Percentiles rank a stretch among this genome's conserved stretches.
phyloP scores from a whole-genome alignment of 2,113 vertebrate genomes.

The Gopherus evgoodei region DNA sequence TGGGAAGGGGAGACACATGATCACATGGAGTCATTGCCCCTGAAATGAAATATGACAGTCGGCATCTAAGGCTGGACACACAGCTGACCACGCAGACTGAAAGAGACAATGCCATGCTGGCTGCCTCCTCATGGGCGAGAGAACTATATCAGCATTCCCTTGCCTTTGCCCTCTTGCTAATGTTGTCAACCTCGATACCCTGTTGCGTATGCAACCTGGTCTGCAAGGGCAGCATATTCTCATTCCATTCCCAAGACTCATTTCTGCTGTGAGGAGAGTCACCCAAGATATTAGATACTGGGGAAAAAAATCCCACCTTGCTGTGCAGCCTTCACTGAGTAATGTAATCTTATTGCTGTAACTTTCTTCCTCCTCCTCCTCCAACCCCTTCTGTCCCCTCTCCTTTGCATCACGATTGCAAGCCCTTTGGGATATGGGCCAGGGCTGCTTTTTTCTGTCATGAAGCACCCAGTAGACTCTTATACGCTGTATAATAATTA shows the following conservation, averaged over 20 bases:
- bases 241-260: not conserved
- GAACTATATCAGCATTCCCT: not conserved
- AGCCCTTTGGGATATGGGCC: not conserved
- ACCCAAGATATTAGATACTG: not conserved
- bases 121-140: not conserved
- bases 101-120: not conserved
- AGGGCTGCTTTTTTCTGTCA: not conserved
- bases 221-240: not conserved
- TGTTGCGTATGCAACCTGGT: not conserved
- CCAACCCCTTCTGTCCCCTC: not conserved
- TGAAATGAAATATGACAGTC: accelerated
- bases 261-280: not conserved
- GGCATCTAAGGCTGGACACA: not conserved
- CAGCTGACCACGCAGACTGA: not conserved
- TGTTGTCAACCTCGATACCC: not conserved
- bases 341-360: not conserved
- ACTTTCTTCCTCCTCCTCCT: not conserved
- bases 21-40: not conserved
- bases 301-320: not conserved
- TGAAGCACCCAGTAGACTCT: not conserved
- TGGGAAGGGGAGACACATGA: not conserved
- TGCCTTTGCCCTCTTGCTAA: not conserved
- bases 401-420: not conserved
- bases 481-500: not conserved
- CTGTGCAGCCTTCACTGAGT: not conserved